Base-by-base conservation (phyloP, 2,113 vertebrate species). In the Stegostoma tigrinum region DNA sequence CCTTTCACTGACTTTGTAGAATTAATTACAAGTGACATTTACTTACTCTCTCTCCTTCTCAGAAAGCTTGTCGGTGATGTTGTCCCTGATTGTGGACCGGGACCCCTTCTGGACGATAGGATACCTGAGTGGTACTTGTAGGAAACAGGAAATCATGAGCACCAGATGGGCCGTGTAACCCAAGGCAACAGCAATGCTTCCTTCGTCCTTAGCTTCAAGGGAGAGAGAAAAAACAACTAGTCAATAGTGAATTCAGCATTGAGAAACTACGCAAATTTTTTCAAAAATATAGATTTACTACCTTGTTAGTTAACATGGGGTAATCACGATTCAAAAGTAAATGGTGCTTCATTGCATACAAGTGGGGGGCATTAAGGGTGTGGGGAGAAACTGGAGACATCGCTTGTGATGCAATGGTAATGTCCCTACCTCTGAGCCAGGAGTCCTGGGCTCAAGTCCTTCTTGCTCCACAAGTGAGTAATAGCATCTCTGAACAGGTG, bases 21-120 rank as follows among this genome's bases (percentile, higher is more conserved):
- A 27, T 24, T 64, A n/a, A n/a, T 93, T 38, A 90, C 30, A 34
- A 89, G 38, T 3, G 42, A 83, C 42, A 30, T 3, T 67, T 94
- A 98, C 99, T 99, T 97, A 99, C 99, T 99, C 99, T 98, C 99
- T 96, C 96, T 99, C 99, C 96, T 99, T 99, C 97, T 99, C 99
- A 0, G 98, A 98, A 96, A 99, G 98, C 97, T 99, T 98, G 98
- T 99, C 99, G 0, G 99, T 99, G 97, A 99, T 99, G 95, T 99
- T 99, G 96, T 99, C 99, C 97, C 98, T 99, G 97, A 99, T 99
- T 91, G 98, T 98, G 96, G 99, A 99, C 95, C 99, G 97, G 91
- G 99, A 99, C 90, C 99, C 99, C 96, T 99, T 99, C 97, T 99
- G 99, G 96, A 99, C 98, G 95, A 99, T 97, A 0, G 99, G 99